Evolutionary conservation across 2,797 vertebrate genomes (phyloP), one percentile per base, ranked within the genome.

Genomic region (Micrastur ruficollis): DNA sequence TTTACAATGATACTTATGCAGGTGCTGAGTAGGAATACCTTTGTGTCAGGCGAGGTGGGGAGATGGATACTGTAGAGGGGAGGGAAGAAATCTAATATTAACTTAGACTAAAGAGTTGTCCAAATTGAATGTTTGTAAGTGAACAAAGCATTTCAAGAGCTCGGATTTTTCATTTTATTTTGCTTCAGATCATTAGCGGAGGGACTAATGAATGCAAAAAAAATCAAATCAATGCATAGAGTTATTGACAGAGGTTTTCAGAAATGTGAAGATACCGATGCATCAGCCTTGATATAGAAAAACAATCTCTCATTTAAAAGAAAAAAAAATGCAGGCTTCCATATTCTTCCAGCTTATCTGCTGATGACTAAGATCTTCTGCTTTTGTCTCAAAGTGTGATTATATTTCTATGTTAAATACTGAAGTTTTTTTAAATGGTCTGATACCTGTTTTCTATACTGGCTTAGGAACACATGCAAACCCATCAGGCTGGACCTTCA

Each of bases 401-500:
- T 93, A 11, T 87, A 53, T 71, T 86, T 94, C 47, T 72, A 2
- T 4, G 3, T 74, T 86, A 79, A 84, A 44, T 62, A 65, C 23
- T 65, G 18, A 75, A 55, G 9, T 56, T 2, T 50, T 73, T 81
- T 40, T 8, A 65, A 80, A 34, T 44, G 25, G 4, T 61, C 78
- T 92, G 31, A 94, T 53, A 29, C 22, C 4, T 50, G 2, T 32
- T 66, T 44, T 50, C 19, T 91, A 0, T 88, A 27, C 76, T 89
- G 71, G 4, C 56, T 91, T 93, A 99, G 99, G 99, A 99, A 68
- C 99, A 99, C 71, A 98, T 99, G 96, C 99, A 98, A 82, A 99
- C 99, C 6, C 99, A 99, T 95, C 99, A 99, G 94, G 99, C 99
- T 2, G 99, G 99, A 70, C 99, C 99, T 6, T 99, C 99, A 2